phyloP scores from a whole-genome alignment of 2,888 invertebrate species.

The Drosophila macrospina region DNA sequence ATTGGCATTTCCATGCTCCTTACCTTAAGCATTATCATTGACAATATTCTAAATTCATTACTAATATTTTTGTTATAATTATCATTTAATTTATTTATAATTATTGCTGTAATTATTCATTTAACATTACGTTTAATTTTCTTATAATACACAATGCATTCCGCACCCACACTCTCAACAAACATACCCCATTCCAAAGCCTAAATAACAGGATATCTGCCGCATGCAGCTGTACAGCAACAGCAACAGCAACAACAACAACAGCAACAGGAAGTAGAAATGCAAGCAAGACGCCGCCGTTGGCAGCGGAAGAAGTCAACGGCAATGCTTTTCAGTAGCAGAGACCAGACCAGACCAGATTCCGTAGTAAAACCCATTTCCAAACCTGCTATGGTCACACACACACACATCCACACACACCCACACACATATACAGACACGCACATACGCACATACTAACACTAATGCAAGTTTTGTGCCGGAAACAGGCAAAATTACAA shows the following conservation, averaged over 20 bases:
- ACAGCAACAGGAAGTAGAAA: slow-evolving; percentile 75
- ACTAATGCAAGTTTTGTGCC: slow-evolving; percentile 83
- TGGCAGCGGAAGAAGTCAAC: slow-evolving; percentile 84
- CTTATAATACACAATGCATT: not conserved
- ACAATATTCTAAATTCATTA: too few species aligned
- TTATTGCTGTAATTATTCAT: too few species aligned
- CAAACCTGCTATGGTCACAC: slow-evolving; percentile 41
- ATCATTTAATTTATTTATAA: too few species aligned
- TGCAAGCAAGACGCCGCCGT: slow-evolving; percentile 79
- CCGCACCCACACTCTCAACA: too few species aligned
- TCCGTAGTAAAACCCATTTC: slow-evolving; percentile 51
- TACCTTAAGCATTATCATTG: too few species aligned
- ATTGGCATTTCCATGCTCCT: too few species aligned
- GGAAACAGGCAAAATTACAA: slow-evolving; percentile 85
- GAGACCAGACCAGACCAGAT: slow-evolving; percentile 43
- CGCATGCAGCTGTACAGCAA: slow-evolving; percentile 56
- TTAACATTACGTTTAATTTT: too few species aligned
- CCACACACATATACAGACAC: slow-evolving; percentile 4
- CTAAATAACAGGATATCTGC: slow-evolving; percentile 38
- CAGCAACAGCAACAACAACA: slow-evolving; percentile 49
- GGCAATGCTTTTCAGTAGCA: slow-evolving; percentile 53
- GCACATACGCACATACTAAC: slow-evolving; percentile 26
- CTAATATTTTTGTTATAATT: too few species aligned
- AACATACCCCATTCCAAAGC: not conserved
- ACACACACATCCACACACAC: slow-evolving; percentile 28